Evolutionary conservation across 92 coral and sea anemone genomes (phyloP).

Genomic region (Paramuricea clavata): DNA sequence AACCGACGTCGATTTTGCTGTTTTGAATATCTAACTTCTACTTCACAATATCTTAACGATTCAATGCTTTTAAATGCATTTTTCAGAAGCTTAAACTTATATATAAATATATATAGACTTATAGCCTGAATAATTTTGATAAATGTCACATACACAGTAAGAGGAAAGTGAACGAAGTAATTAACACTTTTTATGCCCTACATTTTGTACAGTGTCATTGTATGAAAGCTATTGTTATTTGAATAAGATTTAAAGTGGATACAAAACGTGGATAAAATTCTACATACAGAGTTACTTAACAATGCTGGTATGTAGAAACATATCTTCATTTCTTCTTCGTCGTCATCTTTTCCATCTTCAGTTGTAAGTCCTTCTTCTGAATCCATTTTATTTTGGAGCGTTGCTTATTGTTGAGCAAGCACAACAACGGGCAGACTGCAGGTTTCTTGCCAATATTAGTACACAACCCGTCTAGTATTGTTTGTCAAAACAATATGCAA

Average conservation of each 20-base stretch:
- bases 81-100: no score
- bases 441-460: conserved; percentile 15
- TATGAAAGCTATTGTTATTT: neutral
- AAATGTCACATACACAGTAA: no score
- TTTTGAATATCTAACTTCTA: no score
- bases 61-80: no score
- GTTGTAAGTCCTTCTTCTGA: neutral
- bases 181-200: neutral
- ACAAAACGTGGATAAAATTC: neutral
- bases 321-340: neutral
- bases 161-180: no score
- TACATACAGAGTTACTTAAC: conserved; percentile 17
- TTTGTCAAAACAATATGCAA: conserved; percentile 27
- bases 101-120: no score
- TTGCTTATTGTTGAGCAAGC: neutral
- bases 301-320: conserved; percentile 26
- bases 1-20: no score
- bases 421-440: neutral
- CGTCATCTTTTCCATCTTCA: conserved; percentile 5
- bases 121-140: no score
- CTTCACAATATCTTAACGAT: no score
- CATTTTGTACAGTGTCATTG: neutral
- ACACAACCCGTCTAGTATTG: neutral
- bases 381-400: neutral
- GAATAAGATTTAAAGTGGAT: neutral